A percentile compares a stretch with the other conserved stretches of the same genome.
phyloP scores from a whole-genome alignment of 2,888 invertebrate species.

The Mechanitis mazaeus region DNA sequence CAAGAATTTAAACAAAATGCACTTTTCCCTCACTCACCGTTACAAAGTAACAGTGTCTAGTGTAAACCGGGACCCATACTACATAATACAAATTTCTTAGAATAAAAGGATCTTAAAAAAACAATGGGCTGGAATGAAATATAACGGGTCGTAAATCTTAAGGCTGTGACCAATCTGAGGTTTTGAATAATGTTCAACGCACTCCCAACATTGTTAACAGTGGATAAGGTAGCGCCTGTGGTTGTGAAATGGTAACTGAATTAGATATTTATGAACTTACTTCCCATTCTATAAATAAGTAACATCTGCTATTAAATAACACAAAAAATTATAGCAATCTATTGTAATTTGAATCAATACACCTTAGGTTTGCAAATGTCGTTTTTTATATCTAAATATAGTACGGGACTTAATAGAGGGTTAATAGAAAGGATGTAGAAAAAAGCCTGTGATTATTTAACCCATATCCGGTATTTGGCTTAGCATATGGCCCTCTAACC shows the following conservation, averaged over 20 bases:
- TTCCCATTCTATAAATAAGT: not conserved
- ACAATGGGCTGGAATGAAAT: conserved; percentile 62
- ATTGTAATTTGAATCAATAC: conserved; percentile 60
- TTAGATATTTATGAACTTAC: not conserved
- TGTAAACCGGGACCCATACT: conserved; percentile 70
- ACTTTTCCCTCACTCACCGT: conserved; percentile 65
- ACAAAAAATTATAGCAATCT: conserved; percentile 28
- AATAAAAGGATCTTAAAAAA: conserved; percentile 53
- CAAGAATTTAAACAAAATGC: conserved; percentile 64
- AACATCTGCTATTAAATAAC: conserved; percentile 30
- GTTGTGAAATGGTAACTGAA: conserved; percentile 33
- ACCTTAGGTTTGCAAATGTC: conserved; percentile 59
- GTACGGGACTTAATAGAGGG: conserved; percentile 56
- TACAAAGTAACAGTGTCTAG: conserved; percentile 66
- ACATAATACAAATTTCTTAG: conserved; percentile 51
- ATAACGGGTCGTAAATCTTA: conserved; percentile 56
- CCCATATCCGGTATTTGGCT: conserved; percentile 67
- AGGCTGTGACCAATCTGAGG: conserved; percentile 67
- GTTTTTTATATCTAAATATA: conserved; percentile 51
- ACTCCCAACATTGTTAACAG: conserved; percentile 44
- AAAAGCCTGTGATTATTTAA: conserved; percentile 71
- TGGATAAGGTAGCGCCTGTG: conserved; percentile 48
- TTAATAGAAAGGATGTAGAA: conserved; percentile 58
- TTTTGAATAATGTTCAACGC: conserved; percentile 54
- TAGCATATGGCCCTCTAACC: conserved; percentile 69